A percentile compares a stretch with the other conserved stretches of the same genome.
Evolutionary conservation across 1,140 invertebrate species (phyloP).

Genomic region (Charaxes varanes): DNA sequence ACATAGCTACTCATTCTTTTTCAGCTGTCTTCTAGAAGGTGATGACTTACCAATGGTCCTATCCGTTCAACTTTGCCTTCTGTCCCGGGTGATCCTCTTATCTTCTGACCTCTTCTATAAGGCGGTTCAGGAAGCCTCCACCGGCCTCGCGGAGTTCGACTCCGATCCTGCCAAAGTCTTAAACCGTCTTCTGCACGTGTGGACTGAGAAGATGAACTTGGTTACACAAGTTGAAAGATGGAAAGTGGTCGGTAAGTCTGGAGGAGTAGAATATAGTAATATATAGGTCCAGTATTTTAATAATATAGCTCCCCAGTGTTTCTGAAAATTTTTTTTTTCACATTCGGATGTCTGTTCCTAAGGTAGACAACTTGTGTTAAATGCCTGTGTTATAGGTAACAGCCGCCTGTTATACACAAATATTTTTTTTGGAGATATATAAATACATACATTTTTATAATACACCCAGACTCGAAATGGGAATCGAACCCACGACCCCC

Average conservation of each 20-base stretch:
- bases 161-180: slow-evolving; percentile 77
- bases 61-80: slow-evolving; percentile 84
- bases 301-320: no score
- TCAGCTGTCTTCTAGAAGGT: slow-evolving; percentile 77
- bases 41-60: slow-evolving; percentile 83
- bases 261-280: no score
- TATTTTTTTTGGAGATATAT: no score
- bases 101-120: slow-evolving; percentile 83
- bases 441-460: no score
- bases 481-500: no score
- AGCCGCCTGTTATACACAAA: no score
- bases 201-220: slow-evolving; percentile 86
- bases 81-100: slow-evolving; percentile 85
- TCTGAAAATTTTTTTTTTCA: no score
- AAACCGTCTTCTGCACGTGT: slow-evolving; percentile 82
- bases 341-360: no score
- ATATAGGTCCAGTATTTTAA: no score
- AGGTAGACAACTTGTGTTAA: no score
- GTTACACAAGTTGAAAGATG: slow-evolving; percentile 85
- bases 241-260: slow-evolving; percentile 84
- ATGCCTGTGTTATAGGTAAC: no score
- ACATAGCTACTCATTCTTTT: slow-evolving; percentile 10
- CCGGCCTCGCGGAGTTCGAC: slow-evolving; percentile 68
- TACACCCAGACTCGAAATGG: no score
- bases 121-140: slow-evolving; percentile 75